phyloP scores from a whole-genome alignment of 2,888 invertebrate species.

The Vanessa cardui region DNA sequence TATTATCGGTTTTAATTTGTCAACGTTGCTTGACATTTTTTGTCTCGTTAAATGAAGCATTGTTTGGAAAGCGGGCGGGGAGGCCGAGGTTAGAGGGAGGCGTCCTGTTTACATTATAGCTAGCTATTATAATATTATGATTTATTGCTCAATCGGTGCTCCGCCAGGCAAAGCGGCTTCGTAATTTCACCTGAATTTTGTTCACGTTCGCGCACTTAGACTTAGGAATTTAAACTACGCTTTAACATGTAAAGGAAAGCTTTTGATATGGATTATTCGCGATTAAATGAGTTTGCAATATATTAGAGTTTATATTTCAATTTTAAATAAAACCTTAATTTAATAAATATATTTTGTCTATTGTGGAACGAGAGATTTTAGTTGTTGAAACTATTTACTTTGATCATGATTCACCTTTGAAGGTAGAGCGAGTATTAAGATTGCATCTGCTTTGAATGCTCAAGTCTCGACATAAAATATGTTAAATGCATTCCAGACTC shows the following conservation, averaged over 20 bases:
- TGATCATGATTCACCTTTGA: conserved; percentile 8
- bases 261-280: conserved; percentile 63
- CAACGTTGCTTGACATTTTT: conserved; percentile 53
- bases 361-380: not conserved
- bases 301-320: not conserved
- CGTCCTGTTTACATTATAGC: conserved; percentile 72
- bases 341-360: not conserved
- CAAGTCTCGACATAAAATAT: conserved; percentile 20
- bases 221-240: conserved; percentile 73
- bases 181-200: conserved; percentile 71
- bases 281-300: conserved; percentile 27
- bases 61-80: conserved; percentile 48
- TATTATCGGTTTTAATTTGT: conserved; percentile 45
- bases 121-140: conserved; percentile 78
- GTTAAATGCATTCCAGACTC: conserved; percentile 17
- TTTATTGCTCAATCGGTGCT: conserved; percentile 78
- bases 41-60: conserved; percentile 52
- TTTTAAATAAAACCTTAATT: not conserved
- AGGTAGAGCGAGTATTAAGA: conserved; percentile 10
- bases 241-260: conserved; percentile 65
- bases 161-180: conserved; percentile 52
- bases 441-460: conserved; percentile 4
- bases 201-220: conserved; percentile 59
- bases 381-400: conserved; percentile 15
- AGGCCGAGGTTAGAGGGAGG: conserved; percentile 46